Evolutionary conservation across 1,140 invertebrate species (phyloP).

Genomic region (Arctopsyche grandis): DNA sequence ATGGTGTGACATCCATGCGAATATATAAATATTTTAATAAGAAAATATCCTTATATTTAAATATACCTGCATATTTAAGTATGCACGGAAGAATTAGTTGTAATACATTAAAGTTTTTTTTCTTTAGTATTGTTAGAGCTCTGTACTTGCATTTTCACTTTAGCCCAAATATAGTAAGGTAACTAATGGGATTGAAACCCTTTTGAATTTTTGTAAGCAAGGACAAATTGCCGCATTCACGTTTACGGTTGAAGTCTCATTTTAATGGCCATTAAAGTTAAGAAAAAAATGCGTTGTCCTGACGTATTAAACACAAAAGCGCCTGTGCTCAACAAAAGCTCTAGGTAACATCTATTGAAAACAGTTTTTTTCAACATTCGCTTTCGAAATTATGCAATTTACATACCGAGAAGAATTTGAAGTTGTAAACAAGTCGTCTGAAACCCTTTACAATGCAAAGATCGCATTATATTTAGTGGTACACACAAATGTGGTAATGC

Average conservation of each 20-base stretch:
- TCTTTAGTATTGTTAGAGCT: neutral
- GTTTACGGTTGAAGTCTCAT: slow-evolving; percentile 50
- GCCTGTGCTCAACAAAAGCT: neutral
- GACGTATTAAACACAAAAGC: slow-evolving; percentile 42
- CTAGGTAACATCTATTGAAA: neutral
- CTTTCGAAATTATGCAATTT: slow-evolving; percentile 47
- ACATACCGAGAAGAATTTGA: slow-evolving; percentile 49
- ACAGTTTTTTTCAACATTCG: slow-evolving; percentile 24
- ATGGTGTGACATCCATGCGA: neutral
- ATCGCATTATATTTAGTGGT: neutral
- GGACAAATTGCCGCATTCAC: slow-evolving; percentile 50
- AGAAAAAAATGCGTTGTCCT: slow-evolving; percentile 34
- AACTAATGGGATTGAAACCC: slow-evolving; percentile 37
- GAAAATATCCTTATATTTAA: too few relatives aligned
- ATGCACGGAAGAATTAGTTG: too few relatives aligned
- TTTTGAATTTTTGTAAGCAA: slow-evolving; percentile 44
- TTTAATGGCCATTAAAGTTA: slow-evolving; percentile 42
- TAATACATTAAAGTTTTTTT: too few relatives aligned
- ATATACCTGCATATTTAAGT: too few relatives aligned
- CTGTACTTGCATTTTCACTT: neutral
- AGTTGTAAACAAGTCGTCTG: slow-evolving; percentile 25
- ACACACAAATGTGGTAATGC: neutral
- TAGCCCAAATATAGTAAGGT: too few relatives aligned
- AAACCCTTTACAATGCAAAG: slow-evolving; percentile 20
- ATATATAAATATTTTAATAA: neutral